phyloP scores from a whole-genome alignment of 2,113 vertebrate species.

The Cardinalis cardinalis region DNA sequence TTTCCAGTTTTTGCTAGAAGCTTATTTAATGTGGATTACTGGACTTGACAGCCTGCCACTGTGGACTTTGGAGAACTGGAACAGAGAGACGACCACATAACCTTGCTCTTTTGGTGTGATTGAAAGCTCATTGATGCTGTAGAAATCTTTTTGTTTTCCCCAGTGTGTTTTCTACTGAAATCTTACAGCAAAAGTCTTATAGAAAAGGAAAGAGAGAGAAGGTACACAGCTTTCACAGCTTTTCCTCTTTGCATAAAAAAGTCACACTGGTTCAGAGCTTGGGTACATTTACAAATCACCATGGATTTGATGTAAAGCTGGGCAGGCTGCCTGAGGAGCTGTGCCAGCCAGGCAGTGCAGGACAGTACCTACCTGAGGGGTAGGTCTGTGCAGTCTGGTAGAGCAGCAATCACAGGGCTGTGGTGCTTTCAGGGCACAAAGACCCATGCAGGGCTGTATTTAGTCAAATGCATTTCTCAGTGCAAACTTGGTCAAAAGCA shows the following conservation, averaged over 20 bases:
- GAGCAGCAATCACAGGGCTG: not conserved
- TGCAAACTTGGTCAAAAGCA: not conserved
- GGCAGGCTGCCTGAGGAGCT: not conserved
- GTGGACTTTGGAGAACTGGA: not conserved
- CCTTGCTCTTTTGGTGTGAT: not conserved
- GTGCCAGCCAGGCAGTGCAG: not conserved
- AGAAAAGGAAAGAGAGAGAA: not conserved
- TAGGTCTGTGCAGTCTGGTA: not conserved
- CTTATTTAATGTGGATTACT: not conserved
- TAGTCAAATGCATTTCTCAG: not conserved
- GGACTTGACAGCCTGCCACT: not conserved
- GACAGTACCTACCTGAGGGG: not conserved
- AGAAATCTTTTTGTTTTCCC: not conserved
- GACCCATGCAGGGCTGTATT: not conserved
- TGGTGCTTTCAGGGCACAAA: not conserved
- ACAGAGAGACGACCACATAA: not conserved
- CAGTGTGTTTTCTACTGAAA: not conserved
- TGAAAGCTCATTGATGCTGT: not conserved
- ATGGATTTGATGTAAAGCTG: not conserved
- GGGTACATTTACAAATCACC: not conserved
- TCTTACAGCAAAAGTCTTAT: not conserved
- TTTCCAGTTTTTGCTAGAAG: not conserved
- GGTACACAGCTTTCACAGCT: not conserved
- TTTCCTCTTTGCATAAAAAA: not conserved
- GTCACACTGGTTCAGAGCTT: not conserved